Evolutionary conservation across 1,140 invertebrate species (phyloP), one percentile per base, ranked within the genome.

Genomic region (Drosophila rhopaloa): DNA sequence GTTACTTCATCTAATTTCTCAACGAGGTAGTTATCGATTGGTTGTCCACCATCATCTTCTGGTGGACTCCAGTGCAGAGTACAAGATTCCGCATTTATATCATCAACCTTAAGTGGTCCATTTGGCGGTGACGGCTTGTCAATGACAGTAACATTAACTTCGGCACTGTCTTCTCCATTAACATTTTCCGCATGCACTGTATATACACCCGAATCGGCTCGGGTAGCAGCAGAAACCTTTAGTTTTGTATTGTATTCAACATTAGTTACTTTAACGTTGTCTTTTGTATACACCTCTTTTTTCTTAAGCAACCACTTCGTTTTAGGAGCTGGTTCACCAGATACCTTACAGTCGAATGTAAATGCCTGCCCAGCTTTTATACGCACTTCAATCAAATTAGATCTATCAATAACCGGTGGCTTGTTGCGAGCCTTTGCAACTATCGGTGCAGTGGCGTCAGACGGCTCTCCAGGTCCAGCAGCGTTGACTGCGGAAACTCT

Each of bases 1-100:
- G 97, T 97, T 41, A 95, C 95, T 92, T 98, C 96, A 92, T 99
- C 98, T 94, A 98, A 96, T 93, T 98, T 98, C 92, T 99, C 98
- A 48, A 99, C 96, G 13, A 98, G 93, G 89, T 99, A 99, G 65
- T 96, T 97, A 13, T 98, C 97, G 79, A 98, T 95, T 7, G 97
- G 97, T 79, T 96, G 95, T 9, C 97, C 97, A 37, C 97, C 97
- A 90, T 99, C 97, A 92, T 98, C 97, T 35, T 96, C 94, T 3
- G 98, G 98, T 73, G 97, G 97, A 78, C 96, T 97, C 98, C 98
- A 99, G 4, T 95, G 94, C 0, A 99, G 93, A 62, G 70, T 81
- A 37, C 92, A 91, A 3, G 80, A 97, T 67, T 98, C 96, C 1
- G 97, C 97, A 91, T 96, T 95, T 2, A 98, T 95, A 76, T 98